Conservation (phyloP, 2,888 invertebrate species). For the Trissoscelio sp. region DNA sequence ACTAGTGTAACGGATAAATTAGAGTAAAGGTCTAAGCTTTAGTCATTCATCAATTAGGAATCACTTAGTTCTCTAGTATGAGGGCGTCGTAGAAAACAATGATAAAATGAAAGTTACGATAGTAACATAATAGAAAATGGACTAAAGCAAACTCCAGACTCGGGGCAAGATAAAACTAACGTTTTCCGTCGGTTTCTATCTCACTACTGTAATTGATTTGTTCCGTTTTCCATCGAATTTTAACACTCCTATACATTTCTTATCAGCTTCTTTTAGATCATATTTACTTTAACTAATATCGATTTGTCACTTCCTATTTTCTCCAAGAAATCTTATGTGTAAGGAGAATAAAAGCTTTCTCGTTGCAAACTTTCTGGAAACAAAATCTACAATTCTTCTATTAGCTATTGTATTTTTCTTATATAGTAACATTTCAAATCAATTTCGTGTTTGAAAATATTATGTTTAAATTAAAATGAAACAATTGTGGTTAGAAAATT, state of each 20-base stretch:
- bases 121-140: background rate
- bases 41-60: constrained; percentile 43
- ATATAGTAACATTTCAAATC: too few species aligned
- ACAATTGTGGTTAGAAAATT: too few species aligned
- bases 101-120: background rate
- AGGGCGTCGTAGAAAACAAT: constrained; percentile 11
- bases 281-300: background rate
- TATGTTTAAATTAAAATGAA: too few species aligned
- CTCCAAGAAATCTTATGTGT: too few species aligned
- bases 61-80: constrained; percentile 22
- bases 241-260: background rate
- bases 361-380: too few species aligned
- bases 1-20: constrained; percentile 18
- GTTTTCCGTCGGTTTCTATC: background rate
- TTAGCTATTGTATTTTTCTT: too few species aligned
- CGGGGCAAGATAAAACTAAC: constrained; percentile 3
- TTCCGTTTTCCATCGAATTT: background rate
- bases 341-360: too few species aligned
- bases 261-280: background rate
- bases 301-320: background rate
- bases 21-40: constrained; percentile 37
- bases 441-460: too few species aligned
- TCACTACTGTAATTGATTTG: constrained; percentile 8
- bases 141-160: background rate
- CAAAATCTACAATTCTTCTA: too few species aligned